phyloP scores from a whole-genome alignment of 92 coral and sea anemone species.

The Anthopleura xanthogrammica region DNA sequence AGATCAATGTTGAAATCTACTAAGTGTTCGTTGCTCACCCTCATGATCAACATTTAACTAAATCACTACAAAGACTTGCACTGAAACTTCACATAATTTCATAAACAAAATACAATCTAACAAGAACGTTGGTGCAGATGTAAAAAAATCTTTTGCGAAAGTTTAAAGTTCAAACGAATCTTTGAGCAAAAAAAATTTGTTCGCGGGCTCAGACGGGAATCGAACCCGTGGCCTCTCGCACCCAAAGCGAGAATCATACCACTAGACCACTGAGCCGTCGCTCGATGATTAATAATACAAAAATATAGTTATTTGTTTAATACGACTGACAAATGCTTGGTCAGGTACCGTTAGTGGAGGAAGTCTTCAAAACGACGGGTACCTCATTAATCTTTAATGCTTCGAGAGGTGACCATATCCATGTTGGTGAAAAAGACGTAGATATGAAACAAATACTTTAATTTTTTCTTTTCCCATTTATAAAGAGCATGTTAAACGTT shows the following conservation, averaged over 20 bases:
- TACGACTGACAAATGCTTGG: background rate
- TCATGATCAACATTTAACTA: too few species aligned
- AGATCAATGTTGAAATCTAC: too few species aligned
- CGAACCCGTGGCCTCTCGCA: constrained; percentile 79
- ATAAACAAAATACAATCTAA: too few species aligned
- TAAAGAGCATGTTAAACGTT: background rate
- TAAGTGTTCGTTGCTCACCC: too few species aligned
- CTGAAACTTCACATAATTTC: too few species aligned
- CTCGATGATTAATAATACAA: background rate
- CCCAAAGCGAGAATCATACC: constrained; percentile 74
- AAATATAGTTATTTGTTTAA: background rate
- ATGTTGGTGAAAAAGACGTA: background rate
- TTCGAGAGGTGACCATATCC: background rate
- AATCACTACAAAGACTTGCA: too few species aligned
- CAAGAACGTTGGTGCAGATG: too few species aligned
- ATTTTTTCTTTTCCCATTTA: background rate
- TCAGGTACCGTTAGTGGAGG: background rate
- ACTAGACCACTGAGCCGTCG: constrained; percentile 67
- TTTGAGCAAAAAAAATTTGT: background rate
- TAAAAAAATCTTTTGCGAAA: too few species aligned
- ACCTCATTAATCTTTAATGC: background rate
- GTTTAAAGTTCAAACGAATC: background rate
- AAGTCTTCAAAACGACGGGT: background rate
- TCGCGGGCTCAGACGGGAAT: constrained; percentile 40
- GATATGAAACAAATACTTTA: too few species aligned